Evolutionary conservation across 2,797 vertebrate genomes (phyloP).

Genomic region (Megaceryle alcyon): DNA sequence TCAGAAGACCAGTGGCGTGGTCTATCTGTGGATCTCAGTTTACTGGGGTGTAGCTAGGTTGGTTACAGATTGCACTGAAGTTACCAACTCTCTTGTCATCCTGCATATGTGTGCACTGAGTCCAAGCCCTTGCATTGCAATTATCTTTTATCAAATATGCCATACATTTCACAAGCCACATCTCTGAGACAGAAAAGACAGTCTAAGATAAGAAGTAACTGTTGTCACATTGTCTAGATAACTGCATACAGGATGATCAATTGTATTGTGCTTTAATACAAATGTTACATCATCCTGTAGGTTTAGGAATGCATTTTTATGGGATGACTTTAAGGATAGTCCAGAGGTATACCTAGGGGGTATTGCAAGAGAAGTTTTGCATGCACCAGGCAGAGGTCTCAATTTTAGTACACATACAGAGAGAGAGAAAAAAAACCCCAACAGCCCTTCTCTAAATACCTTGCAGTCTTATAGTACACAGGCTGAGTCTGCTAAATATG

Average conservation of each 20-base stretch:
- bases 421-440: background rate
- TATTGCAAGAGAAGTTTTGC: background rate
- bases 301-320: background rate
- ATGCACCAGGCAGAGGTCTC: background rate
- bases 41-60: background rate
- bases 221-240: background rate
- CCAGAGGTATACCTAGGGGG: background rate
- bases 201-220: background rate
- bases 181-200: background rate
- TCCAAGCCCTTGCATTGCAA: background rate
- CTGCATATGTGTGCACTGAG: background rate
- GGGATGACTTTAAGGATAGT: background rate
- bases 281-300: background rate
- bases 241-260: background rate
- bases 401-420: background rate
- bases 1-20: background rate
- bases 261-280: background rate
- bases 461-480: background rate
- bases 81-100: background rate
- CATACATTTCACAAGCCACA: background rate
- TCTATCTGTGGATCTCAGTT: background rate
- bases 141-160: background rate
- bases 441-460: background rate
- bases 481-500: background rate
- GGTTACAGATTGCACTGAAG: background rate